These are phyloP conservation scores for Gobiocypris rarus DNA, from an alignment of 2,113 vertebrate genomes.

Conservation along the genomic window DNA sequence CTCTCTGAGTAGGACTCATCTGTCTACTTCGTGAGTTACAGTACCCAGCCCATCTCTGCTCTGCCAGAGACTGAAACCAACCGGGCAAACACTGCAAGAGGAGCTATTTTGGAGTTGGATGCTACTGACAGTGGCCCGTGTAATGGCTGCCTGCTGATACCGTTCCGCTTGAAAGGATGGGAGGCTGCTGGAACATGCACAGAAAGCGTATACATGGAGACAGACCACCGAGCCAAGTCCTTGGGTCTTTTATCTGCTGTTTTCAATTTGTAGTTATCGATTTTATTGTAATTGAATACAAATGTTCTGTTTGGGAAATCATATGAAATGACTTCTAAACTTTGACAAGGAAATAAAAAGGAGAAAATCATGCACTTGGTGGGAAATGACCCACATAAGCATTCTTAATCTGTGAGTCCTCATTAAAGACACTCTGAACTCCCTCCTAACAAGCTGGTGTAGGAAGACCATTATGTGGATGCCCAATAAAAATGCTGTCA, in stretches of 20 bases:
- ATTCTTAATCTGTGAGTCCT: conserved; percentile 57
- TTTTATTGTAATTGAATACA: not conserved
- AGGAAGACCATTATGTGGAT: conserved; percentile 55
- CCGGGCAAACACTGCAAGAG: conserved; percentile 12
- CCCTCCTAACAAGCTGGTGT: conserved; percentile 31
- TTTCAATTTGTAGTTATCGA: conserved; percentile 1
- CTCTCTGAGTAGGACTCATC: conserved; percentile 44
- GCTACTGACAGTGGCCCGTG: conserved; percentile 34
- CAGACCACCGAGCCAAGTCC: not conserved
- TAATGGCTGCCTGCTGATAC: conserved; percentile 28
- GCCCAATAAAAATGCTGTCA: conserved; percentile 72
- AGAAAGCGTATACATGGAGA: not conserved
- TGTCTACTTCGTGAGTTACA: conserved; percentile 37
- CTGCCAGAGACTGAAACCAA: conserved; percentile 14
- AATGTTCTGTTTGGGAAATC: not conserved
- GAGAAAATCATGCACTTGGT: not conserved
- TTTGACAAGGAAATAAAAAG: not conserved
- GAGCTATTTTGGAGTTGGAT: conserved; percentile 45
- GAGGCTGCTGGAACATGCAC: conserved; percentile 15
- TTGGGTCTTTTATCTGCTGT: not conserved
- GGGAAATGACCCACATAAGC: conserved; percentile 57
- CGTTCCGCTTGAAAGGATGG: conserved; percentile 43
- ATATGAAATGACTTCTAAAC: not conserved
- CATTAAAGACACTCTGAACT: conserved; percentile 72
- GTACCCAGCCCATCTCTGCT: conserved; percentile 25